Evolutionary conservation across 2,797 vertebrate species (phyloP), one percentile per base, ranked within the genome.

Genomic region (Aplochiton taeniatus): DNA sequence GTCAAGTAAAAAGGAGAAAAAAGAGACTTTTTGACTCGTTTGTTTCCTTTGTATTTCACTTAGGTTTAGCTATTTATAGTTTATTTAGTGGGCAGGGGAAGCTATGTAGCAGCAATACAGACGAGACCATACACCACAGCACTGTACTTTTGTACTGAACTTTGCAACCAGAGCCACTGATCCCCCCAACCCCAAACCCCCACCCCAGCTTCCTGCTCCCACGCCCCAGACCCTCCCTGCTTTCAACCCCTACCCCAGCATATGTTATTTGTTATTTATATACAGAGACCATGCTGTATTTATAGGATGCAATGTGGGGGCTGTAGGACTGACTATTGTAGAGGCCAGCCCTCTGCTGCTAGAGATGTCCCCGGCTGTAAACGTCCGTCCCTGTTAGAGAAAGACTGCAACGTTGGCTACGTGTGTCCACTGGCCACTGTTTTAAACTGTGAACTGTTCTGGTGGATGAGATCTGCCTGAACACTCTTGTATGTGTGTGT

Each of bases 131-230:
- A 87, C 87, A 89, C 90, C 91, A 89, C 89, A 92, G 85, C 92
- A 92, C 90, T 92, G 90, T 92, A 91, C 87, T 90, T 92, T 92
- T 94, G 89, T 93, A 93, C 83, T 88, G 88, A 90, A 92, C 83
- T 85, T 87, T 90, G 86, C 86, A 91, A 76, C 88, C 87, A 88
- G 89, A 92, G 88, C 89, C 92, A 90, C 84, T 86, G 86, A 81
- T 88, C 85, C 88, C 86, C 88, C 84, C n/a, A n/a, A n/a, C n/a
- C 83, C 87, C 83, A 2, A 31, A 31, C 31, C 31, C 31, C 6
- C 3, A 2, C 31, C 6, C 31, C 31, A 31, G 31, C 6, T 78
- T 84, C 63, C 53, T 1, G 8, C 43, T n/a, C 17, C 6, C 20
- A 47, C 49, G 10, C 61, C 18, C 18, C 16, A 14, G 45, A 18